Percentiles rank a stretch among this genome's conserved stretches.
These are phyloP conservation scores for Parasteatoda tepidariorum DNA, from an alignment of 1,140 invertebrate species.

Conservation along the genomic window DNA sequence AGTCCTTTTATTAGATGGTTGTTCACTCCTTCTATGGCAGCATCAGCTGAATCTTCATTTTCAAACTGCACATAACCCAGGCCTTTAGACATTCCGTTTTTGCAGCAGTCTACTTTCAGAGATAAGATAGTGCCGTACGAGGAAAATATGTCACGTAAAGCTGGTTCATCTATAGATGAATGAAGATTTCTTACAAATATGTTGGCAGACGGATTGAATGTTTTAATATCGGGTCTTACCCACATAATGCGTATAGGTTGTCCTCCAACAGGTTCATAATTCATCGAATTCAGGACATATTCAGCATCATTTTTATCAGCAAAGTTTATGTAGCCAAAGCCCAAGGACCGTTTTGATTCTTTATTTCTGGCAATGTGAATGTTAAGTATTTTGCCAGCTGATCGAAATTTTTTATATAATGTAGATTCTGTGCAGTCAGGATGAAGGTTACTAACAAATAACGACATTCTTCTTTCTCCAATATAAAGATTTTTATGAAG, in stretches of 20 bases:
- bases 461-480: slow-evolving; percentile 94
- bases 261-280: slow-evolving; percentile 97
- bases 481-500: slow-evolving; percentile 64
- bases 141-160: slow-evolving; percentile 99
- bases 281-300: slow-evolving; percentile 98
- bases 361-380: slow-evolving; percentile 98
- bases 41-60: slow-evolving; percentile 97
- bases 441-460: slow-evolving; percentile 98
- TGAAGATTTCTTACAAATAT: slow-evolving; percentile 99
- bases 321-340: slow-evolving; percentile 99
- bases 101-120: slow-evolving; percentile 92
- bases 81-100: slow-evolving; percentile 90
- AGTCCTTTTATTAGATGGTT: slow-evolving; percentile 92
- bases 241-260: slow-evolving; percentile 99
- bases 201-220: slow-evolving; percentile 86
- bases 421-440: slow-evolving; percentile 97
- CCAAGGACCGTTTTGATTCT: slow-evolving; percentile 93
- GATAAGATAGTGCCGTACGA: slow-evolving; percentile 98
- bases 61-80: slow-evolving; percentile 99
- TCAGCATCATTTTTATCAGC: slow-evolving; percentile 98
- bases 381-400: slow-evolving; percentile 94
- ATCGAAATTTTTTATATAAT: slow-evolving; percentile 98
- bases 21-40: slow-evolving; percentile 81
- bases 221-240: slow-evolving; percentile 98
- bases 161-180: slow-evolving; percentile 98